Percentiles rank a stretch among this genome's conserved stretches.
Evolutionary conservation across 2,797 vertebrate species (phyloP).

Genomic region (Clarias pachynema): DNA sequence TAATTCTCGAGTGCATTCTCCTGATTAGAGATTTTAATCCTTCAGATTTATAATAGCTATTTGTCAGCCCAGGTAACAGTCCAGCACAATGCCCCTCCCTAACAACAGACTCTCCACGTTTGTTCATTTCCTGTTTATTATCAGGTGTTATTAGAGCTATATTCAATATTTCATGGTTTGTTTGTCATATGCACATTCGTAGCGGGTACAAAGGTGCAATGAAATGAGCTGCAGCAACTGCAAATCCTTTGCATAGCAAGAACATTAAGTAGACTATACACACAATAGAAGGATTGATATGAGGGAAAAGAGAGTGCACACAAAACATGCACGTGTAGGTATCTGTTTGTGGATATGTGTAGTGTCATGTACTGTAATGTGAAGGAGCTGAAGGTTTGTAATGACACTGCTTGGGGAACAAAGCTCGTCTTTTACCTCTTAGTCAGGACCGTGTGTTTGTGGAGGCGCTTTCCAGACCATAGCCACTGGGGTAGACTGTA

Average conservation of each 20-base stretch:
- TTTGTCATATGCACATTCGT: not conserved
- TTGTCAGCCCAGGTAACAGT: not conserved
- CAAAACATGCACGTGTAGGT: not conserved
- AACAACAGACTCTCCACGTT: not conserved
- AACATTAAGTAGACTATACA: not conserved
- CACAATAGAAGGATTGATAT: not conserved
- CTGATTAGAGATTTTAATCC: conserved; percentile 8
- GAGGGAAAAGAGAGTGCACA: not conserved
- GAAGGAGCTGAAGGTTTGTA: not conserved
- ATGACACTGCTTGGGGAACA: not conserved
- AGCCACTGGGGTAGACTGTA: not conserved
- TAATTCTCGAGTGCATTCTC: not conserved
- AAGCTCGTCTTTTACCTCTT: not conserved
- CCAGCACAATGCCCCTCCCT: not conserved
- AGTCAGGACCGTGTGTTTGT: not conserved
- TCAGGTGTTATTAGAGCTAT: not conserved
- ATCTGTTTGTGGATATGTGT: not conserved
- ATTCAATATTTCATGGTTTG: not conserved
- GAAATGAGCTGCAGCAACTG: not conserved
- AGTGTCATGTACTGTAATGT: too few species aligned
- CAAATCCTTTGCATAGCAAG: not conserved
- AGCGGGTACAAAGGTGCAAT: not conserved
- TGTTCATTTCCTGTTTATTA: not conserved
- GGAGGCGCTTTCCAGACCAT: not conserved
- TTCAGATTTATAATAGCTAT: not conserved